phyloP scores from a whole-genome alignment of 37 sponge, comb jelly and placozoan species.

The Chondrosia reniformis region DNA sequence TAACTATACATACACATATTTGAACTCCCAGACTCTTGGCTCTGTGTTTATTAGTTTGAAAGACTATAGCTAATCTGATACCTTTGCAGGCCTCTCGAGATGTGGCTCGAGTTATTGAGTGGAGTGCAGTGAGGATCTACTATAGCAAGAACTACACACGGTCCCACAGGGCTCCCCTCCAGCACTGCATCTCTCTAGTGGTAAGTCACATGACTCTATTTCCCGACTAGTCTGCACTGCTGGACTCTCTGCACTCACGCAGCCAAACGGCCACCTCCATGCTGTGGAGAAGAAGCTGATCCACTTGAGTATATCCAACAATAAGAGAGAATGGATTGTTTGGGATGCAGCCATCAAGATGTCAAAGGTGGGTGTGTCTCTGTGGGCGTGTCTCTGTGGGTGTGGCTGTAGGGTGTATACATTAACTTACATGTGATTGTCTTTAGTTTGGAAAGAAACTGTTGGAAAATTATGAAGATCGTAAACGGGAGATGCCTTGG shows the following conservation, averaged over 20 bases:
- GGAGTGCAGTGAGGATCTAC: conserved; percentile 76
- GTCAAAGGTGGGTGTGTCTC: conserved; percentile 55
- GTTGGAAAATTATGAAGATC: conserved; percentile 47
- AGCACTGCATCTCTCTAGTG: conserved; percentile 74
- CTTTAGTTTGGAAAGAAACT: conserved; percentile 48
- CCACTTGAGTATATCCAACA: conserved; percentile 61
- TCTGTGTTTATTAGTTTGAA: too few species aligned
- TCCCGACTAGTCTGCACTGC: background rate
- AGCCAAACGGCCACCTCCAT: conserved; percentile 65
- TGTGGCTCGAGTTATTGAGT: conserved; percentile 60
- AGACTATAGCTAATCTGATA: too few species aligned
- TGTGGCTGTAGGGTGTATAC: background rate
- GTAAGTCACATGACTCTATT: too few species aligned
- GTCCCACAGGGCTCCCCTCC: conserved; percentile 71
- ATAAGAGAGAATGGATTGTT: conserved; percentile 47
- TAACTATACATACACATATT: too few species aligned
- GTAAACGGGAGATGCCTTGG: conserved; percentile 67
- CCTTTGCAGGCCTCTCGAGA: conserved; percentile 66
- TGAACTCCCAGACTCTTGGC: too few species aligned
- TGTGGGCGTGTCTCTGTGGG: background rate
- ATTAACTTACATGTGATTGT: background rate
- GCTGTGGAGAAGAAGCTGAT: conserved; percentile 57
- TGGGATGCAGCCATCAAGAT: conserved; percentile 72
- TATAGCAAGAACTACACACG: conserved; percentile 61
- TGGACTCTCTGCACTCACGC: background rate